phyloP scores from a whole-genome alignment of 2,888 invertebrate species.

The Drosophila limbata region DNA sequence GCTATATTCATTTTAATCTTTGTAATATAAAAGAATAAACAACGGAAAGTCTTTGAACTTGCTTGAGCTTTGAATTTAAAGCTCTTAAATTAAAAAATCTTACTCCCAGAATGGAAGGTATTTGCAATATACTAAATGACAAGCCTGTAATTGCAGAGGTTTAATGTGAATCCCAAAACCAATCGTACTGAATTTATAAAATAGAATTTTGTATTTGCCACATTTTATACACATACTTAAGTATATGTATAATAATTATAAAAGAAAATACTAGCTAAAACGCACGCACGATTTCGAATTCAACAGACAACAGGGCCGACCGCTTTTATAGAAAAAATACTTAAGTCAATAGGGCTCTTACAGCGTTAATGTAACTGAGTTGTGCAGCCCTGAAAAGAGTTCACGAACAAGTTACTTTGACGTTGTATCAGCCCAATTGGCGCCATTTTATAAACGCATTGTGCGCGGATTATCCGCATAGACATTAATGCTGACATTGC shows the following conservation, averaged over 20 bases:
- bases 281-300: conserved; percentile 14
- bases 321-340: neutral
- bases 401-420: conserved; percentile 25
- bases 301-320: neutral
- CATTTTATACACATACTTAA: neutral
- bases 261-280: conserved; percentile 5
- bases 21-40: conserved; percentile 9
- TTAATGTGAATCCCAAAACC: conserved; percentile 64
- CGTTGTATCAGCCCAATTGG: conserved; percentile 7
- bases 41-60: neutral
- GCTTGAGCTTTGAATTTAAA: neutral
- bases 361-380: conserved; percentile 21
- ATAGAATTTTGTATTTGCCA: neutral
- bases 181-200: conserved; percentile 9
- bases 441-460: conserved; percentile 44
- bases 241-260: conserved; percentile 7
- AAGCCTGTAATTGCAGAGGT: conserved; percentile 69
- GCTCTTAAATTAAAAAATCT: conserved; percentile 23
- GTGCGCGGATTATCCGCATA: conserved; percentile 66
- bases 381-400: neutral
- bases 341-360: neutral
- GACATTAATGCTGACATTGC: conserved; percentile 76
- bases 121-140: conserved; percentile 40
- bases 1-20: neutral
- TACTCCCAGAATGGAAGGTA: conserved; percentile 83